Conservation (phyloP, 2,888 invertebrate genomes). For the Cartodere bifasciata region DNA sequence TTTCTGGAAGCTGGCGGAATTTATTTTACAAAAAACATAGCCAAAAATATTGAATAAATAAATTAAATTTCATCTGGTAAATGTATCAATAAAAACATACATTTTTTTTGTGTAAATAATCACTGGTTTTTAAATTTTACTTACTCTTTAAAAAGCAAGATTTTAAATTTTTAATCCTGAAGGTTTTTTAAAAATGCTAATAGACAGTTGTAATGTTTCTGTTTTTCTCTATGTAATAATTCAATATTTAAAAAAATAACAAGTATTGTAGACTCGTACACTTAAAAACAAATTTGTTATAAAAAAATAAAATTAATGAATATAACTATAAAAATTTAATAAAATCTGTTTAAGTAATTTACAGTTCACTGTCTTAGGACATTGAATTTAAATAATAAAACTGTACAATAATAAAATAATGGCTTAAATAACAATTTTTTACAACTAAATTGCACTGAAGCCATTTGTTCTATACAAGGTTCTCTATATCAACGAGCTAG, state of each 20-base stretch:
- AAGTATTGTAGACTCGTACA: constrained; percentile 19
- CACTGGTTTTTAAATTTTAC: too few species aligned
- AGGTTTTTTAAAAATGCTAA: constrained; percentile 1
- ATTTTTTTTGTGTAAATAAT: too few species aligned
- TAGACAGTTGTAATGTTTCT: not conserved
- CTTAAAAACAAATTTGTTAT: constrained; percentile 28
- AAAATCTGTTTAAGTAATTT: constrained; percentile 32
- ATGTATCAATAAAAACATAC: too few species aligned
- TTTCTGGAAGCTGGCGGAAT: constrained; percentile 4
- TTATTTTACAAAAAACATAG: too few species aligned
- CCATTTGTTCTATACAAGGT: constrained; percentile 37
- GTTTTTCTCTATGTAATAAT: not conserved
- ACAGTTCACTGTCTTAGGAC: constrained; percentile 24
- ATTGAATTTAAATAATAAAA: constrained; percentile 25
- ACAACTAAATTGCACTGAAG: constrained; percentile 34
- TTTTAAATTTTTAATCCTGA: not conserved
- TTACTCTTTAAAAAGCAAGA: constrained; percentile 5
- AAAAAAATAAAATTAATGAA: constrained; percentile 34
- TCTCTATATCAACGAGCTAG: constrained; percentile 38
- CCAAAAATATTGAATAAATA: too few species aligned
- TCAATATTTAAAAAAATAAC: not conserved
- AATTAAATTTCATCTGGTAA: too few species aligned
- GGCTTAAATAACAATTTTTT: constrained; percentile 33
- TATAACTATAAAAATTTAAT: constrained; percentile 27
- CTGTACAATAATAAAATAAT: constrained; percentile 31